A percentile compares a stretch with the other conserved stretches of the same genome.
Conservation (phyloP, 2,113 vertebrate genomes). For the Stegostoma tigrinum region DNA sequence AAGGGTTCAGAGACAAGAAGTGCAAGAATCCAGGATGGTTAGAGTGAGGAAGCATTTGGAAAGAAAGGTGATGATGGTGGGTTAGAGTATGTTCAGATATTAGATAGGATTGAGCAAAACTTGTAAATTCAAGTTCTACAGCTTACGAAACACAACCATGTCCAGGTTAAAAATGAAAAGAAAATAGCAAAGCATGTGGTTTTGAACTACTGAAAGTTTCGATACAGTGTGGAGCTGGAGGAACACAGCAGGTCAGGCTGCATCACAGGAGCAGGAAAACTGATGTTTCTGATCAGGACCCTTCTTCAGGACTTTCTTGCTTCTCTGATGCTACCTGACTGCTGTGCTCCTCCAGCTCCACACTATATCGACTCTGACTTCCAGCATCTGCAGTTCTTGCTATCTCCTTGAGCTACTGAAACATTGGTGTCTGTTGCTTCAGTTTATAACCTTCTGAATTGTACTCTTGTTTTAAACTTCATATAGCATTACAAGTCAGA, state of each 20-base stretch:
- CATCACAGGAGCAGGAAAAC: too few species aligned
- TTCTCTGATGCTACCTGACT: too few species aligned
- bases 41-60: neutral
- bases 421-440: neutral
- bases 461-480: neutral
- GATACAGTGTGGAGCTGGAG: too few species aligned
- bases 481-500: neutral
- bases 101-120: neutral
- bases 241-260: too few species aligned
- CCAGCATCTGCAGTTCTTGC: too few species aligned
- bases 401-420: neutral
- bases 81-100: neutral
- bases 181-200: neutral
- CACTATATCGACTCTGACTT: too few species aligned
- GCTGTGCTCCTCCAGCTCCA: too few species aligned
- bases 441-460: neutral
- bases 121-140: neutral
- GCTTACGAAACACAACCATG: neutral
- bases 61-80: neutral
- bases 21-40: neutral
- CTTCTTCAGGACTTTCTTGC: too few species aligned
- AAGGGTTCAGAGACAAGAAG: neutral
- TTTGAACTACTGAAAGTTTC: neutral
- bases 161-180: neutral
- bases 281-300: too few species aligned